Percentiles rank a stretch among this genome's conserved stretches.
Evolutionary conservation across 2,797 vertebrate species (phyloP).

Genomic region (Sparus aurata): DNA sequence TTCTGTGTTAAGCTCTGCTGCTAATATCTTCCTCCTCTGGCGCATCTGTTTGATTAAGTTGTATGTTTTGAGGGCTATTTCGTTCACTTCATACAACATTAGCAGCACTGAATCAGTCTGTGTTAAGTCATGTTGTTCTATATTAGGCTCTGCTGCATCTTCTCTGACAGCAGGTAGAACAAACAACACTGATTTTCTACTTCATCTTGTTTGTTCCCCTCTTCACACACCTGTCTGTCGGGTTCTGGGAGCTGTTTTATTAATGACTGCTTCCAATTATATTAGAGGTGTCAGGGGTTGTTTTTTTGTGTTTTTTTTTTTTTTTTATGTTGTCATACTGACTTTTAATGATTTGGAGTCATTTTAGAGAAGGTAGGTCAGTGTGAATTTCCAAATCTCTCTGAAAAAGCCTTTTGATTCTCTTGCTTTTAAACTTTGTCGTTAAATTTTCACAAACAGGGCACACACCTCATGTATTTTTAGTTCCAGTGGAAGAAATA

Average conservation of each 20-base stretch:
- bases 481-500: not conserved
- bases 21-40: conserved; percentile 11
- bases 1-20: conserved; percentile 30
- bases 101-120: not conserved
- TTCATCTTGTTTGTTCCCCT: not conserved
- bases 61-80: conserved; percentile 41
- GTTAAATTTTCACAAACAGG: not conserved
- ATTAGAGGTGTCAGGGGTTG: conserved; percentile 1
- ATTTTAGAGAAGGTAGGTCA: not conserved
- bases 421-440: not conserved
- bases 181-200: conserved; percentile 8
- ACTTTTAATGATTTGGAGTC: not conserved
- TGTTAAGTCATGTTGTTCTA: not conserved
- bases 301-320: no score
- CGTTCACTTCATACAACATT: conserved; percentile 33
- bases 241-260: not conserved
- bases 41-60: conserved; percentile 33
- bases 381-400: not conserved
- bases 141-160: conserved; percentile 21
- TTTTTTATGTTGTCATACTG: not conserved
- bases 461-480: not conserved
- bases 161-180: conserved; percentile 16
- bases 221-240: not conserved
- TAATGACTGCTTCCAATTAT: not conserved
- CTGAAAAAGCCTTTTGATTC: conserved; percentile 1